Conservation (phyloP, 2,797 vertebrate genomes). For the Emys orbicularis region DNA sequence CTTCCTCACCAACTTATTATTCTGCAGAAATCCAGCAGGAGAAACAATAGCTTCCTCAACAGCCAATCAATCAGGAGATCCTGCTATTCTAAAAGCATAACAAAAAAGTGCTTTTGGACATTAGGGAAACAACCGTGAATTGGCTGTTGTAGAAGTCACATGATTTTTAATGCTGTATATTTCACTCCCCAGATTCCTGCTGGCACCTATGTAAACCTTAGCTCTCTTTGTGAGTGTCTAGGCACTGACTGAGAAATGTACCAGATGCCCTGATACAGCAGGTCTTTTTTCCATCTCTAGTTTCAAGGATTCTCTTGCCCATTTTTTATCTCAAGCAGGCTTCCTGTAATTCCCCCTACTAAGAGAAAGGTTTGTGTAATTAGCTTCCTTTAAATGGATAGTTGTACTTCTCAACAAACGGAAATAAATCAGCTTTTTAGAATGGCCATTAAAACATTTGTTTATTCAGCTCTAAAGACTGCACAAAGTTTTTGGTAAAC, state of each 20-base stretch:
- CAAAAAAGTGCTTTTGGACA: accelerated
- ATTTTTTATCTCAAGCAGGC: neutral
- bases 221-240: accelerated
- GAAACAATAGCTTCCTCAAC: neutral
- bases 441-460: neutral
- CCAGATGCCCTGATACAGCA: accelerated
- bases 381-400: neutral
- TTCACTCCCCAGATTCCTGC: neutral
- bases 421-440: neutral
- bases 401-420: neutral
- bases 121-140: accelerated
- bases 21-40: neutral
- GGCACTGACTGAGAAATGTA: accelerated
- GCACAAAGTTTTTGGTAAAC: neutral
- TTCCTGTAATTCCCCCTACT: neutral
- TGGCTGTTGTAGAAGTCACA: neutral
- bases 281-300: accelerated
- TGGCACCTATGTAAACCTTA: accelerated
- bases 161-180: accelerated
- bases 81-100: accelerated
- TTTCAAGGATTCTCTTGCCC: neutral
- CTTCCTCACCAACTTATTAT: neutral
- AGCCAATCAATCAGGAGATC: neutral
- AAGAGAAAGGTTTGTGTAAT: neutral
- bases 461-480: neutral